Conservation (phyloP, 2,113 vertebrate species). For the Sinocyclocheilus rhinocerous region DNA sequence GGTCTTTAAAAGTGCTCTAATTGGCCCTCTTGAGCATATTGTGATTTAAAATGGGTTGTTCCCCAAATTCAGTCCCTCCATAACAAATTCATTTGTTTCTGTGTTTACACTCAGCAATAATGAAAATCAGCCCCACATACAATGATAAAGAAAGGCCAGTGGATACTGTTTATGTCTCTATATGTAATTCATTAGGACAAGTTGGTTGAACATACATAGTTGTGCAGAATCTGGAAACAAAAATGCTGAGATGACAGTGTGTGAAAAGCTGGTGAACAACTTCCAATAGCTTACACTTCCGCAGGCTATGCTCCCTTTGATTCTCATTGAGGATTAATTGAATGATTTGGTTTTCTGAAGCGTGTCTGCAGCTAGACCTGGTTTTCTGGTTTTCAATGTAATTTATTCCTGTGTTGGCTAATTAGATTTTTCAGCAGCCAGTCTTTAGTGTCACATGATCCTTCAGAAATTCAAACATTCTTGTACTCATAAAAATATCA, state of each 20-base stretch:
- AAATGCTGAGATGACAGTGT: constrained; percentile 2
- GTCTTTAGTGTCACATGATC: too few relatives aligned
- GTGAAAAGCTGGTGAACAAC: constrained; percentile 71
- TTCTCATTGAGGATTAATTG: constrained; percentile 60
- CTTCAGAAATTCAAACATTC: too few relatives aligned
- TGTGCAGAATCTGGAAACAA: neutral
- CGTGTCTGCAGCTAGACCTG: constrained; percentile 51
- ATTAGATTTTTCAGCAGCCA: too few relatives aligned
- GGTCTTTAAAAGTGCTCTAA: constrained; percentile 5
- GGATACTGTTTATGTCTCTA: neutral
- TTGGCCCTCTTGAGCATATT: neutral
- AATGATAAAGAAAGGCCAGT: neutral
- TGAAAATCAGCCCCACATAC: neutral
- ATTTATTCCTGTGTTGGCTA: too few relatives aligned
- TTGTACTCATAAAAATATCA: too few relatives aligned
- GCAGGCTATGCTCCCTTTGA: constrained; percentile 64
- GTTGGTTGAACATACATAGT: neutral
- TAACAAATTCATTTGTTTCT: constrained; percentile 4
- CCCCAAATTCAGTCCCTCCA: neutral
- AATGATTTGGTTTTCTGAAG: constrained; percentile 63
- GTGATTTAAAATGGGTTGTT: neutral
- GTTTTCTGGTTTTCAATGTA: constrained; percentile 51
- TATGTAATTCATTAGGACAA: neutral
- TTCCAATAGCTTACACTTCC: constrained; percentile 65
- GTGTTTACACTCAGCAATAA: neutral